Evolutionary conservation across 2,888 invertebrate species (phyloP).

Genomic region (Bombyx huttoni): DNA sequence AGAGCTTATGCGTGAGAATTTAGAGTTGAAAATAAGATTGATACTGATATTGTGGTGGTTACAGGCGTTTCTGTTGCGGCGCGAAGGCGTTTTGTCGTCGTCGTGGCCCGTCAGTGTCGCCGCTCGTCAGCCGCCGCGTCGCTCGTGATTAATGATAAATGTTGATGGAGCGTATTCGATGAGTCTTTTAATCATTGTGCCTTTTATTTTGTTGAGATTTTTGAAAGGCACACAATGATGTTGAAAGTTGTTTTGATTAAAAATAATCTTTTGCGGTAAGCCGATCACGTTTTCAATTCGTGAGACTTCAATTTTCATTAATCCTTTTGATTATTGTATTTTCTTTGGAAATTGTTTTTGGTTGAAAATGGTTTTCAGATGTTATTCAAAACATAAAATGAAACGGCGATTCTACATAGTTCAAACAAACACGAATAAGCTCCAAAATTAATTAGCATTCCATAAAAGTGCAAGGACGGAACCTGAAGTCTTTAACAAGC

Average conservation of each 20-base stretch:
- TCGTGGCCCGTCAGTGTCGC: constrained; percentile 12
- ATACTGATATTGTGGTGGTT: constrained; percentile 13
- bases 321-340: too few relatives aligned
- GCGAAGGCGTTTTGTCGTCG: constrained; percentile 26
- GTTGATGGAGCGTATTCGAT: constrained; percentile 2
- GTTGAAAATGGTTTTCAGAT: too few relatives aligned
- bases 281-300: background rate
- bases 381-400: too few relatives aligned
- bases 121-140: constrained; percentile 6
- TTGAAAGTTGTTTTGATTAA: background rate
- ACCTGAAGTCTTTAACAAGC: background rate
- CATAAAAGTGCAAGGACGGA: background rate
- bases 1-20: background rate
- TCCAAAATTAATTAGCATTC: background rate
- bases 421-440: too few relatives aligned
- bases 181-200: background rate
- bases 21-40: background rate
- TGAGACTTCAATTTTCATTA: background rate
- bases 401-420: too few relatives aligned
- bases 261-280: background rate
- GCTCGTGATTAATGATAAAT: constrained; percentile 11
- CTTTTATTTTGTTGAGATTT: background rate
- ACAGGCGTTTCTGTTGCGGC: constrained; percentile 28
- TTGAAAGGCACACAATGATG: background rate
- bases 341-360: too few relatives aligned